These are phyloP conservation scores for Chunga burmeisteri DNA, from an alignment of 2,113 vertebrate genomes.

Conservation along the genomic window DNA sequence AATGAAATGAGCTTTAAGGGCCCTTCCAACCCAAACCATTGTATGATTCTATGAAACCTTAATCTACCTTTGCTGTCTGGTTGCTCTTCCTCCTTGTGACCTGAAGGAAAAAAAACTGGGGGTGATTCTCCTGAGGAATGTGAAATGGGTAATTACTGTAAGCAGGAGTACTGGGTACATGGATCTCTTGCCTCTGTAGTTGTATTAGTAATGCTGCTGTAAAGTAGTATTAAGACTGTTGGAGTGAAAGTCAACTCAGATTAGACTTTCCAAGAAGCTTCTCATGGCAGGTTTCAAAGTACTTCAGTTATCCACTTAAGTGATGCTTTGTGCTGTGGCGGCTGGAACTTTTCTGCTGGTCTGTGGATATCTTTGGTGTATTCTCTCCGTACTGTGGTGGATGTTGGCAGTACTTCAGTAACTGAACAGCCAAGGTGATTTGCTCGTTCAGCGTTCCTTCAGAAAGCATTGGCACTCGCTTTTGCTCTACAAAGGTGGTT, in stretches of 20 bases:
- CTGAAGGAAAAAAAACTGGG: neutral
- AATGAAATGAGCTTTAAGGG: no score
- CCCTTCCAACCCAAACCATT: no score
- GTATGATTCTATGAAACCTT: neutral
- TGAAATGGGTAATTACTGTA: fast-evolving
- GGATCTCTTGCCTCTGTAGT: neutral
- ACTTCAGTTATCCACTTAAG: neutral
- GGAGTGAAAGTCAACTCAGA: neutral
- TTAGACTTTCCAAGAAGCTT: neutral
- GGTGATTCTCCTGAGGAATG: neutral
- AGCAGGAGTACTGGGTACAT: neutral
- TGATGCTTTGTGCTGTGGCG: neutral
- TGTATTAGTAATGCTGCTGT: neutral
- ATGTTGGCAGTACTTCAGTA: neutral
- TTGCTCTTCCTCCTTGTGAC: neutral
- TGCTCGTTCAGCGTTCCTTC: neutral
- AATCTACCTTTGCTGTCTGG: neutral
- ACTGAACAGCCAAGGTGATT: neutral
- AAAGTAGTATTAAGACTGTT: neutral
- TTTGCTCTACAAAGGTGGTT: neutral
- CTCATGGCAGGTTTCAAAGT: neutral
- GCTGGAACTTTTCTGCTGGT: neutral
- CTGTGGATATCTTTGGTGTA: fast-evolving
- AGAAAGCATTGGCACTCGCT: neutral
- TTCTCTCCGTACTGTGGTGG: neutral